Evolutionary conservation across 2,888 invertebrate genomes (phyloP), one percentile per base, ranked within the genome.

Genomic region (Ophonus ardosiacus): DNA sequence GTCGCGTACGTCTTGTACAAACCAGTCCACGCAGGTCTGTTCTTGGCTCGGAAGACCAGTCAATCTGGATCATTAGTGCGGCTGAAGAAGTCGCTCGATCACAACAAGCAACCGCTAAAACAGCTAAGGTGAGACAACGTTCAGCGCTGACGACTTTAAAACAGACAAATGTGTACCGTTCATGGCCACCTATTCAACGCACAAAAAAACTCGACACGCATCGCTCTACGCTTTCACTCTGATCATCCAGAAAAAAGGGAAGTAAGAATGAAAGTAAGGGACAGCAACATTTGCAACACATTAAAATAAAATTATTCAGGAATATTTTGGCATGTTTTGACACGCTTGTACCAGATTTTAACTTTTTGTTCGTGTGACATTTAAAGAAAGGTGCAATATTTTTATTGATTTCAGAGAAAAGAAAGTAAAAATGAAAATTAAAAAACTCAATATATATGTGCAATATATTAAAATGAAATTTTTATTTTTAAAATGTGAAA

Each of bases 1-100:
- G 15, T 43, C 43, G 71, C 18, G 40, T 68, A 68, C 31, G 71
- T 74, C 71, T 6, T 10, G 43, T 5, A 1, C 17, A 78, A 13
- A 74, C 4, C 40, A 10, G 15, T 18, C 18, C 31, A 38, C 18
- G 13, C 18, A 10, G 57, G 78, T 57, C 8, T 56, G 40, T 57
- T 21, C 56, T 57, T 8, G n/a, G 56, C 10, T 7, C 78, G 40
- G 80, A 61, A 63, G 74, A 82, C 82, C 82, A 82, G 82, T 82
- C 82, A 82, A 82, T 82, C 82, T 82, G 74, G 82, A 82, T 82
- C 82, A 82, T 82, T 82, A 82, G 82, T 82, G 43, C 40, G 82
- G 57, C 57, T 82, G 82, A 82, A 56, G 82, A 61, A 71, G 82
- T 82, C 74, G 82, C 57, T 59, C 71, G 82, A 74, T 74, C 82